These are phyloP conservation scores for Oeneis ivallda DNA, from an alignment of 2,888 invertebrate genomes.

Conservation along the genomic window DNA sequence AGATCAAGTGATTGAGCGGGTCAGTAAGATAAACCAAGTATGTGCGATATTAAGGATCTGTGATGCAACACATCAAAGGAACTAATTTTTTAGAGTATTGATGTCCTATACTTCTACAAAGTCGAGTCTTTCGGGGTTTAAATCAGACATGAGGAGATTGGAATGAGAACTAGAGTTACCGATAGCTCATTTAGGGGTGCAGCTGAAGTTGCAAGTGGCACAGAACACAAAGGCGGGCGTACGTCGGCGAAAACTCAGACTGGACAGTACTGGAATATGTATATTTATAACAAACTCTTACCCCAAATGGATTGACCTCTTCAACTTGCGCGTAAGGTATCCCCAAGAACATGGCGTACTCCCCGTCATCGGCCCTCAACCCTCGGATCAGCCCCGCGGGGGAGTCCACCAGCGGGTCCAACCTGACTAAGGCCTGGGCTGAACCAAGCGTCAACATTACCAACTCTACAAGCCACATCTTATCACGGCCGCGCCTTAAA, in stretches of 20 bases:
- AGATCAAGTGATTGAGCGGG: neutral
- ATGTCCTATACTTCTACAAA: too few relatives aligned
- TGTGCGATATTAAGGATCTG: neutral
- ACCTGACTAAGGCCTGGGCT: conserved; percentile 32
- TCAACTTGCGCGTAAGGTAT: conserved; percentile 63
- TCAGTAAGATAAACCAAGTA: neutral
- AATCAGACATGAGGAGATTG: too few relatives aligned
- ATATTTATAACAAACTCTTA: conserved; percentile 43
- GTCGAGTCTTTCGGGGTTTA: too few relatives aligned
- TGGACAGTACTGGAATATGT: neutral
- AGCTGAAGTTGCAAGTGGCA: too few relatives aligned
- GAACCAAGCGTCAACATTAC: conserved; percentile 6
- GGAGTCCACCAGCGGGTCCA: conserved; percentile 49
- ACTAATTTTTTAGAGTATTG: too few relatives aligned
- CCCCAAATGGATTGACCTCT: conserved; percentile 60
- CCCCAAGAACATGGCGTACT: conserved; percentile 59
- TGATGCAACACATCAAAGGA: neutral
- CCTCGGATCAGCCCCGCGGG: conserved; percentile 51
- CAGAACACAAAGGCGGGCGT: too few relatives aligned
- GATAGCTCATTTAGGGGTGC: too few relatives aligned
- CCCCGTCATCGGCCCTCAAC: conserved; percentile 46
- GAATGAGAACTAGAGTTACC: too few relatives aligned
- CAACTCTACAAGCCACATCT: conserved; percentile 20
- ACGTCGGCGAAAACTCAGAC: too few relatives aligned
- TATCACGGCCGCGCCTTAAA: neutral